A percentile compares a stretch with the other conserved stretches of the same genome.
phyloP scores from a whole-genome alignment of 2,888 invertebrate genomes.

The Sphaerophoria taeniata region DNA sequence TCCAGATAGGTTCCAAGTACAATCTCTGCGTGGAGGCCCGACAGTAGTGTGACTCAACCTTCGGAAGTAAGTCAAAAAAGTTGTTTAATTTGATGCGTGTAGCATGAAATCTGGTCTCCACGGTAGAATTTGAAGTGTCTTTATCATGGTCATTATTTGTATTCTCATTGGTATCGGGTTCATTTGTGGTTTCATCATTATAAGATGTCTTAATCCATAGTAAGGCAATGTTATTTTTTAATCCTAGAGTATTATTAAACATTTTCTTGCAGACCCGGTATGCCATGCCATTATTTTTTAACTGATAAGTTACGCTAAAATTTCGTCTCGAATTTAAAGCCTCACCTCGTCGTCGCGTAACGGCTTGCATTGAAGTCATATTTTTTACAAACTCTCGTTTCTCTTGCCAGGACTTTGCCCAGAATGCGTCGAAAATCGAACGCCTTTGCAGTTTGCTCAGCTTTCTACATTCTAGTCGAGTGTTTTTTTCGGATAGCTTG shows the following conservation, averaged over 20 bases:
- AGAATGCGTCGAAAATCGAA: constrained; percentile 23
- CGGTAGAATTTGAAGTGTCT: constrained; percentile 8
- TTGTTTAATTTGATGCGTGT: background rate
- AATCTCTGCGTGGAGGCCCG: background rate
- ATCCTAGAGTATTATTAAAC: constrained; percentile 30
- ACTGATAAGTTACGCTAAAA: constrained; percentile 4
- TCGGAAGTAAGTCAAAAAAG: background rate
- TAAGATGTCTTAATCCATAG: constrained; percentile 8
- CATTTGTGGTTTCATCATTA: constrained; percentile 11
- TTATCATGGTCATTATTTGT: background rate
- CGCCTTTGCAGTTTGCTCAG: constrained; percentile 23
- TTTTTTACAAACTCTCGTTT: constrained; percentile 19
- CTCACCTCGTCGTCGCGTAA: constrained; percentile 25
- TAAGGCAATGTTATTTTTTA: constrained; percentile 24
- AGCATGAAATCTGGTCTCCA: background rate
- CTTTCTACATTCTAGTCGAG: constrained; percentile 23
- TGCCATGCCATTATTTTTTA: constrained; percentile 23
- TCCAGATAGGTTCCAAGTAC: background rate
- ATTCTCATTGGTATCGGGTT: constrained; percentile 8
- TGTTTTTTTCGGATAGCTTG: constrained; percentile 18
- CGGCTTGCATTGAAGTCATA: constrained; percentile 12
- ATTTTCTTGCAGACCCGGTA: constrained; percentile 24
- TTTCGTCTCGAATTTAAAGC: constrained; percentile 24
- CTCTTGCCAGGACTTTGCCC: constrained; percentile 22
- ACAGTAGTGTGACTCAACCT: background rate